A percentile compares a stretch with the other conserved stretches of the same genome.
Evolutionary conservation across 1,140 invertebrate genomes (phyloP).

Genomic region (Colletes latitarsis): DNA sequence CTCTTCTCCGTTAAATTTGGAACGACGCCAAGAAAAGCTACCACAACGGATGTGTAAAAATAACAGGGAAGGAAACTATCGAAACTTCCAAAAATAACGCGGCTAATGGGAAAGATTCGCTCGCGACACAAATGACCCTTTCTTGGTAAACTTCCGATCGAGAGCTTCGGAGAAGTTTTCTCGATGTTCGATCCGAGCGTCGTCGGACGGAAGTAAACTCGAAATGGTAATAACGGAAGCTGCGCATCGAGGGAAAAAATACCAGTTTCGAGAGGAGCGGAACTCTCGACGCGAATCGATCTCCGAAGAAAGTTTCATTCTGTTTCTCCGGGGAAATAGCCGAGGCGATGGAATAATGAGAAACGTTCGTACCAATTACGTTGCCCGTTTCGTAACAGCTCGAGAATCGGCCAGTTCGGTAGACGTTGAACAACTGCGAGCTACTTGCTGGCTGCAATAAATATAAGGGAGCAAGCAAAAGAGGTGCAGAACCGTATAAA

Average conservation of each 20-base stretch:
- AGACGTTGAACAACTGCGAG: background rate
- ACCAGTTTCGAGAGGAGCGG: background rate
- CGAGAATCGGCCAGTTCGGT: background rate
- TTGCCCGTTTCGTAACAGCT: background rate
- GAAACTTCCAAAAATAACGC: too few species aligned
- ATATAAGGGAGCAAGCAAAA: background rate
- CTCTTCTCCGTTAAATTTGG: too few species aligned
- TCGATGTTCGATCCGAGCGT: too few species aligned
- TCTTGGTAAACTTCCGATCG: too few species aligned
- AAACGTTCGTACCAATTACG: constrained; percentile 9
- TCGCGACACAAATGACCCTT: too few species aligned
- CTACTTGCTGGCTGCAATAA: background rate
- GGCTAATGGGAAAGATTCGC: too few species aligned
- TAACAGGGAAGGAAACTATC: too few species aligned
- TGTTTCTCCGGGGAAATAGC: background rate
- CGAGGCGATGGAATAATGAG: background rate
- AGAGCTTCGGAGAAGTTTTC: too few species aligned
- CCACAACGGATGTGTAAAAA: too few species aligned
- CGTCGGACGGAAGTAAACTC: too few species aligned
- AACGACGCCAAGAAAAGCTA: too few species aligned
- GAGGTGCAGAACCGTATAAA: background rate
- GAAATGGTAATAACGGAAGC: background rate
- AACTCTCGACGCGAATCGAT: background rate
- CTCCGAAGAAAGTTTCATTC: background rate
- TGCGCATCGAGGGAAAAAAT: background rate